These are phyloP conservation scores for Clangula hyemalis DNA, from an alignment of 2,797 vertebrate species.

Conservation along the genomic window DNA sequence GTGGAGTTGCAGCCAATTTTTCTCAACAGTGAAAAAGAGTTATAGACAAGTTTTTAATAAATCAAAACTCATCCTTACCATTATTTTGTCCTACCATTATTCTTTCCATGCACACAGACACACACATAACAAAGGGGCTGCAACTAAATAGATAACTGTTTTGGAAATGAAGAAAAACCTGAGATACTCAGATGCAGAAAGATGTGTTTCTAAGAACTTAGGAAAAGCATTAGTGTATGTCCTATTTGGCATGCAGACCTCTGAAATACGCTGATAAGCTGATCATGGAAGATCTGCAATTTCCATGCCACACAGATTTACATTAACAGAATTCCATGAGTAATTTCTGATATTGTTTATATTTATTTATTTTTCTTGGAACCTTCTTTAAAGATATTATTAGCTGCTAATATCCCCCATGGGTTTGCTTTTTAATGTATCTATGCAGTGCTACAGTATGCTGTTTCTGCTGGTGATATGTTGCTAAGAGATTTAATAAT, in stretches of 20 bases:
- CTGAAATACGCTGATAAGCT: conserved; percentile 20
- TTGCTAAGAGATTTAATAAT: conserved; percentile 86
- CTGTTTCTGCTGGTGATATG: conserved; percentile 80
- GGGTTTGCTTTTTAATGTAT: conserved; percentile 81
- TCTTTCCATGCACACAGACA: neutral
- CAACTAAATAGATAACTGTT: neutral
- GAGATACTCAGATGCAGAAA: neutral
- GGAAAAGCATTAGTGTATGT: neutral
- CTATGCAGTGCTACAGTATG: conserved; percentile 73
- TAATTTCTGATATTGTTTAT: conserved; percentile 60
- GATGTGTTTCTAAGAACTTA: neutral
- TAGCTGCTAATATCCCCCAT: conserved; percentile 79
- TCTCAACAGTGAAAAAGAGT: neutral
- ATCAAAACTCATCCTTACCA: neutral
- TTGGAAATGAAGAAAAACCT: neutral
- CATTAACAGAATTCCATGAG: conserved; percentile 38
- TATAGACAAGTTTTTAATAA: neutral
- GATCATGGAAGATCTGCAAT: neutral
- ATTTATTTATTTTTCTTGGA: conserved; percentile 78
- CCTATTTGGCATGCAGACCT: neutral
- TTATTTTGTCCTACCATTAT: neutral
- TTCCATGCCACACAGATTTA: conserved; percentile 17
- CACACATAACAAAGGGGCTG: neutral
- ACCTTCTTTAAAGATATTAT: conserved; percentile 75
- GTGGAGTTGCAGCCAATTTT: neutral